Conservation (phyloP, 2,113 vertebrate genomes). For the Lamprologus sp. region DNA sequence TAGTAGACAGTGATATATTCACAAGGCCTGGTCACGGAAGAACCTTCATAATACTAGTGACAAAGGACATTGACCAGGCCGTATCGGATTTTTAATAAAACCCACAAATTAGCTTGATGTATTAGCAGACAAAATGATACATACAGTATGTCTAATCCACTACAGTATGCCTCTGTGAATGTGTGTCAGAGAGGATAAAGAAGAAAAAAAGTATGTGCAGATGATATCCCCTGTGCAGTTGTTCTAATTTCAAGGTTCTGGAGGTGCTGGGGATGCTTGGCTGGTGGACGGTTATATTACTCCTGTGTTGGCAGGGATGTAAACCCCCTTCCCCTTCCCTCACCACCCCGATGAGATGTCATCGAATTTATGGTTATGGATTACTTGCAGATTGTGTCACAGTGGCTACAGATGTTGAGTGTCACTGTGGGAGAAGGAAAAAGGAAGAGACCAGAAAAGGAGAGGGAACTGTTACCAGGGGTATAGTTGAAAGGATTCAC, state of each 20-base stretch:
- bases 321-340: neutral
- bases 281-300: slow-evolving; percentile 59
- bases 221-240: neutral
- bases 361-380: slow-evolving; percentile 49
- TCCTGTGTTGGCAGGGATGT: slow-evolving; percentile 11
- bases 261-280: slow-evolving; percentile 44
- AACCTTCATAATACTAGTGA: neutral
- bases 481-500: slow-evolving; percentile 40
- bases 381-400: slow-evolving; percentile 59
- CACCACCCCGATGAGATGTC: slow-evolving; percentile 14
- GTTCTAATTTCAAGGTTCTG: slow-evolving; percentile 57
- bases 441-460: neutral
- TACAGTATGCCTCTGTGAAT: neutral
- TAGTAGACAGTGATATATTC: slow-evolving; percentile 17
- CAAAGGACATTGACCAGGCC: neutral
- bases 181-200: neutral
- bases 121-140: neutral
- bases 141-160: neutral
- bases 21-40: neutral
- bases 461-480: slow-evolving; percentile 12
- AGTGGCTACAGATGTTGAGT: slow-evolving; percentile 47
- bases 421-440: slow-evolving; percentile 12
- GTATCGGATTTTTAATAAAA: slow-evolving; percentile 24
- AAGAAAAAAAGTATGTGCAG: neutral
- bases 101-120: slow-evolving; percentile 1